Evolutionary conservation across 2,888 invertebrate genomes (phyloP), one percentile per base, ranked within the genome.

Genomic region (Cepaea hortensis): DNA sequence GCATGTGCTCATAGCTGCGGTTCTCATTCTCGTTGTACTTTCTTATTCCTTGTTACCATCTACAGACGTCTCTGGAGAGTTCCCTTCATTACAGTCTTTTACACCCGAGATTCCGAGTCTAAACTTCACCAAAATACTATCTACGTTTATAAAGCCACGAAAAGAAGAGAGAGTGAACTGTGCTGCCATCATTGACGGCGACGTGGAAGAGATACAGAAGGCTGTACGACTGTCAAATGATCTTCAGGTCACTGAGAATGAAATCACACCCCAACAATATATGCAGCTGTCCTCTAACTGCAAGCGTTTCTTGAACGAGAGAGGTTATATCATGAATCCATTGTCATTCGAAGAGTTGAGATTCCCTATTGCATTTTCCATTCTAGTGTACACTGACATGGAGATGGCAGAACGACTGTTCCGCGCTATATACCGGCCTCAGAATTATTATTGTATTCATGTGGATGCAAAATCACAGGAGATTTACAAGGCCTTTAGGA

Each of bases 361-460:
- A 46, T 86, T 82, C 61, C 77, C 86, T 2, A 86, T 86, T 23
- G 86, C 86, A 5, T 86, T 75, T 50, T 86, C 86, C 35, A 76
- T 86, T 5, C 7, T 86, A 35, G 77, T 82, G 50, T 77, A 73
- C 68, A 65, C 73, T n/a, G 86, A 86, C 15, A 35, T 82, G 4
- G 86, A 86, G 77, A 86, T 86, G 86, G 82, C 81, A 3, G 86
- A 86, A 18, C n/a, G 86, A 11, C 70, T 86, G 1, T 65, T 86
- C 1, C 86, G 86, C 35, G 77, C 77, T 11, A 81, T 86, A 7
- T 86, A 86, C 48, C 48, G 86, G 13, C 86, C 86, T 46, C 86
- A 86, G 82, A 86, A 86, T 70, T 76, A 76, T 50, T 86, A 86
- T 50, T 86, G 86, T 46, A 82, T 86, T 68, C 86, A 86, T 11